Conservation (phyloP, 2,797 vertebrate genomes). For the Rallus crepitans region DNA sequence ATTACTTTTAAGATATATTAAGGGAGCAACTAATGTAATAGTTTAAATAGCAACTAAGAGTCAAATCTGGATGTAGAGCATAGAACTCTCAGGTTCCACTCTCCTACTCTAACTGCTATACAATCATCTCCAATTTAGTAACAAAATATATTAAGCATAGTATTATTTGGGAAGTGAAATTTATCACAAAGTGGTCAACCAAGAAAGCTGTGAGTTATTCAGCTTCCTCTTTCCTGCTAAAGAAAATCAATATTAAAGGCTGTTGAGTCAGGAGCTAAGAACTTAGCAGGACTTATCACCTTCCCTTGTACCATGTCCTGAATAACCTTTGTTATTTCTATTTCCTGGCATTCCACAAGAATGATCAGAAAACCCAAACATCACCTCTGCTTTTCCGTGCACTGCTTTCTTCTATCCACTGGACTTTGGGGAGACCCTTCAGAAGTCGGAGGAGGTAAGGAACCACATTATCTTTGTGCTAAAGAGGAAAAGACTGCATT, state of each 20-base stretch:
- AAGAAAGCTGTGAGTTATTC: not conserved
- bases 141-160: not conserved
- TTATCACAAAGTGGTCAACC: not conserved
- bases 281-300: not conserved
- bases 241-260: not conserved
- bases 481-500: conserved; percentile 56
- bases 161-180: not conserved
- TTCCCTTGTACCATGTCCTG: not conserved
- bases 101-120: not conserved
- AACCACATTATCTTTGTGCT: conserved; percentile 94
- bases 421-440: conserved; percentile 92
- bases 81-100: not conserved
- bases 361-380: not conserved
- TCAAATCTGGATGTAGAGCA: not conserved
- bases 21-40: not conserved
- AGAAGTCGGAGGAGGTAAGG: conserved; percentile 93
- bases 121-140: not conserved
- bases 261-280: not conserved
- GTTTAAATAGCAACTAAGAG: not conserved
- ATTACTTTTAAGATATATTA: not conserved
- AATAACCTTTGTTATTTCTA: not conserved
- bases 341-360: not conserved
- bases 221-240: not conserved
- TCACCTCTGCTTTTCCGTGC: conserved; percentile 90
- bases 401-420: conserved; percentile 97